A percentile compares a stretch with the other conserved stretches of the same genome.
Evolutionary conservation across 2,113 vertebrate species (phyloP).

Genomic region (Xiphophorus couchianus): DNA sequence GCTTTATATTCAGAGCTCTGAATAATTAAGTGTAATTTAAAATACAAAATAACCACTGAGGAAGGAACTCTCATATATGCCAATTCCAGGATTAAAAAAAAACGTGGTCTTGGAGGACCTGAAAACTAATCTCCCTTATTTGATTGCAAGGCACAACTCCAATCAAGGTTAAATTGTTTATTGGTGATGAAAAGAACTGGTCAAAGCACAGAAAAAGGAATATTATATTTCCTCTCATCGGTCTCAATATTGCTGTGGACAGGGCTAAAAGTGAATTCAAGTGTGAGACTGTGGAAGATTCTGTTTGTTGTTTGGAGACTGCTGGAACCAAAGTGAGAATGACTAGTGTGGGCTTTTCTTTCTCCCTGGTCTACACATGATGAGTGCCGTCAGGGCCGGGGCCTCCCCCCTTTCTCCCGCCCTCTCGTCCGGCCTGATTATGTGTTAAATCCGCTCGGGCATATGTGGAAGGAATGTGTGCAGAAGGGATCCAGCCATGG

Average conservation of each 20-base stretch:
- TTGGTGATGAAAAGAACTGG: conserved; percentile 22
- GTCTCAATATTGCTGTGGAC: conserved; percentile 40
- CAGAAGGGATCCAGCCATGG: conserved; percentile 29
- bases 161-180: conserved; percentile 49
- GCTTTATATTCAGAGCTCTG: too few species aligned
- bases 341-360: conserved; percentile 60
- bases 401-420: conserved; percentile 34
- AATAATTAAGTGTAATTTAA: neutral
- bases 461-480: conserved; percentile 77
- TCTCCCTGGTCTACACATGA: conserved; percentile 69
- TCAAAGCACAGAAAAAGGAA: conserved; percentile 45
- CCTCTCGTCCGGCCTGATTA: conserved; percentile 70
- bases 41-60: neutral
- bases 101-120: neutral
- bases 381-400: conserved; percentile 70
- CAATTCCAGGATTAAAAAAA: neutral
- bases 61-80: neutral
- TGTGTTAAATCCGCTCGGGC: conserved; percentile 81
- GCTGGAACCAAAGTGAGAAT: conserved; percentile 35
- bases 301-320: conserved; percentile 30
- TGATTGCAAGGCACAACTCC: conserved; percentile 47
- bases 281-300: conserved; percentile 48
- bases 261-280: conserved; percentile 30
- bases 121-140: conserved; percentile 31
- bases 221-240: conserved; percentile 56